phyloP scores from a whole-genome alignment of 2,113 vertebrate species.

The Emydocephalus ijimae region DNA sequence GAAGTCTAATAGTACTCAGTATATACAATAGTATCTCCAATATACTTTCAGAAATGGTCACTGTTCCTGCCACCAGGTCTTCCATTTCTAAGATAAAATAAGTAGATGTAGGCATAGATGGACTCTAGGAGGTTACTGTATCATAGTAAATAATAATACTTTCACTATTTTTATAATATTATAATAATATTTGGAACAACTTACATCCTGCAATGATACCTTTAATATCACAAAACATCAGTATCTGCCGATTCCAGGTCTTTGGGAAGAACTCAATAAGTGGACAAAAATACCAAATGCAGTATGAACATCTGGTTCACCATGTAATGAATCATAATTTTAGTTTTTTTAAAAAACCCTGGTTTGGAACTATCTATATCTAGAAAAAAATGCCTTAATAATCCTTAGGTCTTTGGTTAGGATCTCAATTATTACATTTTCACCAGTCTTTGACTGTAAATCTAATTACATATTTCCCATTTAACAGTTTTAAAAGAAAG shows the following conservation, averaged over 20 bases:
- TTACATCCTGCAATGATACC: background rate
- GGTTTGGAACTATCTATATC: background rate
- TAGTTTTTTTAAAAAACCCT: background rate
- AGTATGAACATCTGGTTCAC: background rate
- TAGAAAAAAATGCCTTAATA: background rate
- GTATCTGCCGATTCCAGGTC: background rate
- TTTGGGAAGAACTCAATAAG: background rate
- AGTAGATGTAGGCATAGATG: background rate
- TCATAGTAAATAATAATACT: background rate
- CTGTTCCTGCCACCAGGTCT: background rate
- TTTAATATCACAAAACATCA: background rate
- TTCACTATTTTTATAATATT: background rate
- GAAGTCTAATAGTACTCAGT: background rate
- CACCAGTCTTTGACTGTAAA: background rate
- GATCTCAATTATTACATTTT: background rate
- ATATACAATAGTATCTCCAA: background rate
- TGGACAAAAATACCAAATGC: background rate
- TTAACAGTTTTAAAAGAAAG: background rate
- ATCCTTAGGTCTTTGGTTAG: background rate
- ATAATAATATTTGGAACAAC: background rate
- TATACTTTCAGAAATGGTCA: background rate
- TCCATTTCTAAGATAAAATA: background rate
- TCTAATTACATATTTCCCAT: background rate
- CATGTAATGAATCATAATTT: background rate
- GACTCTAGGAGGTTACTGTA: background rate